These are phyloP conservation scores for Boloria euphrosyne DNA, from an alignment of 2,888 invertebrate species.

Conservation along the genomic window DNA sequence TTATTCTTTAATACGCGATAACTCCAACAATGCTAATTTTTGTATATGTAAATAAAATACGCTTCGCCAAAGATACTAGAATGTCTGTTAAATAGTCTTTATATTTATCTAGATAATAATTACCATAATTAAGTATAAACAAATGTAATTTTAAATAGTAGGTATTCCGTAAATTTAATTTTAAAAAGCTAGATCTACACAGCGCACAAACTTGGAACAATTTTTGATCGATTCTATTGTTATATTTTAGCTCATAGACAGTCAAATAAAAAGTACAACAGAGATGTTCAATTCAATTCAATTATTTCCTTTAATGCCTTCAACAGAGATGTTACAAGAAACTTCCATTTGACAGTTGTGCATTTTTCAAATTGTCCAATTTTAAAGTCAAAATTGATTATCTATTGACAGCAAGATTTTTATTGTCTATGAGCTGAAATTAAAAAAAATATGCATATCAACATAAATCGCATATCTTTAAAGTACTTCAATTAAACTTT, in stretches of 20 bases:
- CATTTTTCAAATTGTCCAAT: not conserved
- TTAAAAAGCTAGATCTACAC: conserved; percentile 47
- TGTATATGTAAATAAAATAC: conserved; percentile 58
- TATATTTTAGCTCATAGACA: conserved; percentile 34
- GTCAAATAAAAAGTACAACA: conserved; percentile 22
- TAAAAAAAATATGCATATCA: conserved; percentile 52
- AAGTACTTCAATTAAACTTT: conserved; percentile 25
- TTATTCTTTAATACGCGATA: not conserved
- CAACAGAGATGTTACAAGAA: not conserved
- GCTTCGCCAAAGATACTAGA: conserved; percentile 71
- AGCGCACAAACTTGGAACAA: conserved; percentile 61
- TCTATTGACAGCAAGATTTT: not conserved
- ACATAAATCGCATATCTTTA: conserved; percentile 51
- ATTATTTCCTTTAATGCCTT: no score
- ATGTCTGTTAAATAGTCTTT: conserved; percentile 54
- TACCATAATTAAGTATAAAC: conserved; percentile 35
- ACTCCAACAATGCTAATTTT: conserved; percentile 22
- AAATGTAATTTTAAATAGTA: conserved; percentile 40
- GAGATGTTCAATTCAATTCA: no score
- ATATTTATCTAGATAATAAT: conserved; percentile 45
- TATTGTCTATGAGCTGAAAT: conserved; percentile 37
- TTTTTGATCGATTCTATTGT: conserved; percentile 41
- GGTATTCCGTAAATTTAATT: conserved; percentile 29
- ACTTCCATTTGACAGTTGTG: not conserved
- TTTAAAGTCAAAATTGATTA: not conserved